A percentile compares a stretch with the other conserved stretches of the same genome.
phyloP scores from a whole-genome alignment of 2,797 vertebrate species.

The Tokudaia muenninki region DNA sequence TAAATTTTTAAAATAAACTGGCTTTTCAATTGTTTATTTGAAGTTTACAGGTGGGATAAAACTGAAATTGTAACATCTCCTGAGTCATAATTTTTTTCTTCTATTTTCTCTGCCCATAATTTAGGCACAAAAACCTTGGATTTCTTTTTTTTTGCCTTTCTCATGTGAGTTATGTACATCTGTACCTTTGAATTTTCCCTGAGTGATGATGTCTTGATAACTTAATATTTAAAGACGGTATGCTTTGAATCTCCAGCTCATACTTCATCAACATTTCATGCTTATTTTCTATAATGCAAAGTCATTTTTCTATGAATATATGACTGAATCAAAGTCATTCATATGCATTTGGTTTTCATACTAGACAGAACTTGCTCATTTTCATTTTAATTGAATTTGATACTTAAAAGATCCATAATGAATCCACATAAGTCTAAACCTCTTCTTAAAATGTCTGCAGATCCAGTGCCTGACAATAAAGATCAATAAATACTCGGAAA shows the following conservation, averaged over 20 bases:
- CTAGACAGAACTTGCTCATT: constrained; percentile 29
- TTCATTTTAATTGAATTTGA: constrained; percentile 63
- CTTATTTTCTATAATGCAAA: constrained; percentile 35
- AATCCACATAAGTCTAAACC: constrained; percentile 29
- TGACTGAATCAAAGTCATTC: constrained; percentile 34
- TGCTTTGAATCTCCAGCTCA: not conserved
- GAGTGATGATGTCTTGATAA: not conserved
- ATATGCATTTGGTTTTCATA: constrained; percentile 7
- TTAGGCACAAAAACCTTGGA: not conserved
- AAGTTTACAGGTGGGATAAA: not conserved
- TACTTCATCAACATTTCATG: constrained; percentile 34
- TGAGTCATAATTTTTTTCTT: not conserved
- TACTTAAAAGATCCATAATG: constrained; percentile 60
- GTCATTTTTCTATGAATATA: not conserved
- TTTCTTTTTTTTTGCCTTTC: not conserved
- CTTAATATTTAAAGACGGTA: not conserved
- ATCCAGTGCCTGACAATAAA: not conserved
- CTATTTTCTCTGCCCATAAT: not conserved
- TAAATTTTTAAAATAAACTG: not conserved
- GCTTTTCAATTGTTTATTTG: not conserved
- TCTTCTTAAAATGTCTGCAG: not conserved
- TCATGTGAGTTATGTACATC: not conserved
- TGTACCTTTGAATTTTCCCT: not conserved
- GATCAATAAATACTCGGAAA: constrained; percentile 55
- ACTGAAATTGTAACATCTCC: not conserved